These are phyloP conservation scores for Eudasyphora cyanicolor DNA, from an alignment of 2,888 invertebrate species.

Conservation along the genomic window DNA sequence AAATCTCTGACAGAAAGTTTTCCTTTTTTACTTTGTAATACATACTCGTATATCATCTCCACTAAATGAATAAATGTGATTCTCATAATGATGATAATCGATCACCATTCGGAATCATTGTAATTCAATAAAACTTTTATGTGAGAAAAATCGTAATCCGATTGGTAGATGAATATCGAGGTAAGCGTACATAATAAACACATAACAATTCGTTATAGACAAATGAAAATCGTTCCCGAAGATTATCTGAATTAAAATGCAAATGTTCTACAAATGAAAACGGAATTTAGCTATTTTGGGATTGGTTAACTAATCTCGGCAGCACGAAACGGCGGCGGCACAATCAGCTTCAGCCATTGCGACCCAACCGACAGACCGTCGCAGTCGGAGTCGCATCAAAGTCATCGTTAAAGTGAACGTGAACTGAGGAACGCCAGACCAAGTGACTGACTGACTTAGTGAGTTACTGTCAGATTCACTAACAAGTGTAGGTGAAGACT, in stretches of 20 bases:
- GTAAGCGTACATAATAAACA: not conserved
- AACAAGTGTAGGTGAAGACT: constrained; percentile 62
- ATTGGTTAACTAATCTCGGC: constrained; percentile 49
- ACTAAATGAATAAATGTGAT: not conserved
- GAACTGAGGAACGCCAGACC: too few relatives aligned
- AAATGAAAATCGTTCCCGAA: constrained; percentile 51
- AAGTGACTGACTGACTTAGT: constrained; percentile 25
- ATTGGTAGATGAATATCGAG: not conserved
- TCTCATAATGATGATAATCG: constrained; percentile 7
- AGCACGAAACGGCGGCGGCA: not conserved
- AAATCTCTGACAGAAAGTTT: too few relatives aligned
- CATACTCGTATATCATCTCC: too few relatives aligned
- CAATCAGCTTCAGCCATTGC: constrained; percentile 16
- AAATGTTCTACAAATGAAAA: constrained; percentile 44
- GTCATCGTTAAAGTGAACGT: constrained; percentile 1
- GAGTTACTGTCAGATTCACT: constrained; percentile 52
- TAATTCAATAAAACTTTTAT: too few relatives aligned
- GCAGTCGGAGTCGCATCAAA: not conserved
- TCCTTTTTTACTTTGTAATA: too few relatives aligned
- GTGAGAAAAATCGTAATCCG: not conserved
- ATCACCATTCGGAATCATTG: not conserved
- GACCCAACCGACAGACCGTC: not conserved
- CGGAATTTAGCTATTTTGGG: constrained; percentile 53
- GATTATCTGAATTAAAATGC: constrained; percentile 23
- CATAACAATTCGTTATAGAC: constrained; percentile 49